Evolutionary conservation across 2,888 invertebrate species (phyloP), one percentile per base, ranked within the genome.

Genomic region (Eulithis prunata): DNA sequence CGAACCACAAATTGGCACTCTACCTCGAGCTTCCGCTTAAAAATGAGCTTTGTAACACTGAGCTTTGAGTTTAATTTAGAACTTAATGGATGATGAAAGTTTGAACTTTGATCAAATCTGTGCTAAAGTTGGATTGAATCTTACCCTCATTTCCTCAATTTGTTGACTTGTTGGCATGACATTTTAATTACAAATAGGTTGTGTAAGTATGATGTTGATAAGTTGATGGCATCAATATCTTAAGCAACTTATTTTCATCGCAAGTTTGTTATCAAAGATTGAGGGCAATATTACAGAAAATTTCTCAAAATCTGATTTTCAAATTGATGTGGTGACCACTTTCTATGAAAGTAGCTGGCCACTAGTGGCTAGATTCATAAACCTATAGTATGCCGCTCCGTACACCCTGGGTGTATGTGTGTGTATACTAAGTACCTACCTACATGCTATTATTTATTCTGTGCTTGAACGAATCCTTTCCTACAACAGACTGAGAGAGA

Each of bases 391-490:
- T 32, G 32, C 3, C 10, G 41, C 41, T 8, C 10, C 8, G 41
- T 8, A 38, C 10, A 6, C 38, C 21, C 21, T 1, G 21, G 21
- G 21, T 21, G 21, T 21, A 21, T 21, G 2, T n/a, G 21, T 21
- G 21, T 8, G 8, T 41, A 41, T 41, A 6, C 8, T 41, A 41
- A 41, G 41, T 8, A 21, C 1, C 1, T 21, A 21, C 21, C 21
- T 21, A 32, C 32, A 32, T 41, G 8, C 2, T 41, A 52, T 36
- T 52, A 11, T 47, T 10, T 28, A 13, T 46, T n/a, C 46, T 11
- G n/a, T 53, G 14, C 46, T 45, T 63, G 60, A 67, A 66, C 63
- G 62, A 62, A 66, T 66, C 46, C 12, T 54, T 52, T 46, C 13
- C 60, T 49, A 63, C 38, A 41, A 56, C 13, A 2, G 61, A 59